A percentile compares a stretch with the other conserved stretches of the same genome.
Evolutionary conservation across 2,113 vertebrate genomes (phyloP).

Genomic region (Mionectes macconnelli): DNA sequence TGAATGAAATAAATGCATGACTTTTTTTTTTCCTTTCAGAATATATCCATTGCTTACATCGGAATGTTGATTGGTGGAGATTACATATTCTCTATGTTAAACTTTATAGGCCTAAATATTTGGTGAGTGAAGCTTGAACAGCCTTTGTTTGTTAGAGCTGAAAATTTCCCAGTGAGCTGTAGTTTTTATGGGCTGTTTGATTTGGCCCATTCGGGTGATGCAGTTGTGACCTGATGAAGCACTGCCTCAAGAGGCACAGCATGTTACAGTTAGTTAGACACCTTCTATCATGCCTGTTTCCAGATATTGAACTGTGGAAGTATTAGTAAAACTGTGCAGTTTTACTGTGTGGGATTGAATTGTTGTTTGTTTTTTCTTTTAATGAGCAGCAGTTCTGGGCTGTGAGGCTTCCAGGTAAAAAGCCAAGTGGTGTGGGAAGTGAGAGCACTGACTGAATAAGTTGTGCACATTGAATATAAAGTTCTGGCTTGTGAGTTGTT

Average conservation of each 20-base stretch:
- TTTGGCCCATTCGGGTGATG: not conserved
- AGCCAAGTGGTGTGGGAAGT: not conserved
- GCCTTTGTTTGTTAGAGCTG: not conserved
- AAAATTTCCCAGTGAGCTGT: not conserved
- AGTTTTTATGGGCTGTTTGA: not conserved
- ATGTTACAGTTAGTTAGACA: not conserved
- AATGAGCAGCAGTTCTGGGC: not conserved
- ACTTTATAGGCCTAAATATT: slow-evolving; percentile 91
- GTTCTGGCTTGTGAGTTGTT: not conserved
- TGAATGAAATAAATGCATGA: not conserved
- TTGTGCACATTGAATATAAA: not conserved
- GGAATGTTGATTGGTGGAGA: slow-evolving; percentile 91
- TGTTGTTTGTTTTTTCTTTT: not conserved
- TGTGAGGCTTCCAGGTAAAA: not conserved
- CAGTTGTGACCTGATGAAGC: not conserved
- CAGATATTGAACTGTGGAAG: not conserved
- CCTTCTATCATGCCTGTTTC: not conserved
- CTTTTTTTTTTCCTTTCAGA: slow-evolving; percentile 75
- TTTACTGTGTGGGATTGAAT: not conserved
- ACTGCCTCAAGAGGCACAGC: not conserved
- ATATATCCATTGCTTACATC: slow-evolving; percentile 87
- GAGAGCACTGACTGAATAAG: not conserved
- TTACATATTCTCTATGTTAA: slow-evolving; percentile 88
- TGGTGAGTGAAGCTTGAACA: slow-evolving; percentile 81
- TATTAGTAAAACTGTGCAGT: not conserved